These are phyloP conservation scores for Sus cebifrons DNA, from an alignment of 2,797 vertebrate species.

Conservation along the genomic window DNA sequence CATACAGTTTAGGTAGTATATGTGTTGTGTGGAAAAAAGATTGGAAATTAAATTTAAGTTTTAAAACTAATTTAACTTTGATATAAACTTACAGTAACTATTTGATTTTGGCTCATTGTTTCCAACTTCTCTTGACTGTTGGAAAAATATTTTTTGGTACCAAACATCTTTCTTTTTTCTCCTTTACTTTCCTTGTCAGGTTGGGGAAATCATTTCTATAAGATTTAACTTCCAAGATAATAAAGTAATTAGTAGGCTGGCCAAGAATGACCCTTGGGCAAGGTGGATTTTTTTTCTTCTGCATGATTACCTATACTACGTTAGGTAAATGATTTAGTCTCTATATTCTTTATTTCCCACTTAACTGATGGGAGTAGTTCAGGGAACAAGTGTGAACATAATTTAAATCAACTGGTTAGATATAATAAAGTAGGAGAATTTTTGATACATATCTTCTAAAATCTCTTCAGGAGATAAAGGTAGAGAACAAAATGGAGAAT, in stretches of 20 bases:
- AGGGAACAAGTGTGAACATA: background rate
- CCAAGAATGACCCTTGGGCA: slow-evolving; percentile 8
- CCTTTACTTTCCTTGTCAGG: background rate
- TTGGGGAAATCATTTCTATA: slow-evolving; percentile 38
- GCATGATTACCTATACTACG: background rate
- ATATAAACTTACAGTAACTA: slow-evolving; percentile 17
- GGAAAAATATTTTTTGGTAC: background rate
- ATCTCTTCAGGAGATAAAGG: slow-evolving; percentile 4
- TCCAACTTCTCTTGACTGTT: slow-evolving; percentile 29
- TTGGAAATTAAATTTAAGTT: slow-evolving; percentile 53
- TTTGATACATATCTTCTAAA: slow-evolving; percentile 16
- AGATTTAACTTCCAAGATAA: slow-evolving; percentile 38
- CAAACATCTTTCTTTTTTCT: background rate
- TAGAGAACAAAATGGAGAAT: slow-evolving; percentile 3
- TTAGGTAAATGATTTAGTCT: slow-evolving; percentile 46
- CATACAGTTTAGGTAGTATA: slow-evolving; percentile 38
- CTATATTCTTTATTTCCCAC: slow-evolving; percentile 43
- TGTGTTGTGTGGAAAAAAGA: background rate
- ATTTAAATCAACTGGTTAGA: background rate
- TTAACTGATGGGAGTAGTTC: background rate
- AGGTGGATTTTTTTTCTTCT: background rate
- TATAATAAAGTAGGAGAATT: background rate
- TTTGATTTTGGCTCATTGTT: background rate
- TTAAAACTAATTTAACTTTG: slow-evolving; percentile 46
- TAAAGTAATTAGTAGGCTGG: background rate